Percentiles rank a stretch among this genome's conserved stretches.
phyloP scores from a whole-genome alignment of 2,797 vertebrate genomes.

The Trichosurus vulpecula region DNA sequence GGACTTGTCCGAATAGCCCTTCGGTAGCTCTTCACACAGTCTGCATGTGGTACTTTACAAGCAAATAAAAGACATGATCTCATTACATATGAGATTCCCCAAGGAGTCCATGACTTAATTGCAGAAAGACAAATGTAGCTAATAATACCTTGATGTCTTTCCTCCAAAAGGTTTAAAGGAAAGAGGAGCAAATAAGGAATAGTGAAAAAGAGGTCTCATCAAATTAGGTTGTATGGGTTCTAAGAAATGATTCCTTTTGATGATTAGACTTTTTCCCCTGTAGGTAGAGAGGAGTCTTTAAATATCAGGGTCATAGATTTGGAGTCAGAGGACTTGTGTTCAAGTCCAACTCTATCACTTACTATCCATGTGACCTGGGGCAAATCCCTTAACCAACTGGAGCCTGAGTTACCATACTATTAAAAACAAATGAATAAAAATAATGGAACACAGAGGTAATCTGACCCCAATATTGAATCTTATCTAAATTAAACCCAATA shows the following conservation, averaged over 20 bases:
- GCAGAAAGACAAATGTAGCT: not conserved
- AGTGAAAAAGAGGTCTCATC: not conserved
- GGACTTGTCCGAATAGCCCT: not conserved
- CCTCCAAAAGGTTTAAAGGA: slow-evolving; percentile 22
- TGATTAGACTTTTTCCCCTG: not conserved
- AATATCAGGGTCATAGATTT: not conserved
- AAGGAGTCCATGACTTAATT: not conserved
- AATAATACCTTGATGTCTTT: not conserved
- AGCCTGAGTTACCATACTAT: not conserved
- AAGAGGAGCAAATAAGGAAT: not conserved
- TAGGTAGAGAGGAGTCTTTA: not conserved
- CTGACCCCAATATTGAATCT: not conserved
- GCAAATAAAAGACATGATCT: not conserved
- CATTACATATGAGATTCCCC: not conserved
- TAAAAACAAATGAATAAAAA: not conserved
- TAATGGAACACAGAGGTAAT: not conserved
- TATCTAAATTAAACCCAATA: not conserved
- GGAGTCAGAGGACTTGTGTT: not conserved
- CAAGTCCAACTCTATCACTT: not conserved
- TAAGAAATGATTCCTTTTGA: not conserved
- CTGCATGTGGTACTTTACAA: slow-evolving; percentile 31
- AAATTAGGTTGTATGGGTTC: not conserved
- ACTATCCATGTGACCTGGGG: not conserved
- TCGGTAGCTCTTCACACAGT: not conserved
- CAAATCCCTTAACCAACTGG: not conserved